These are phyloP conservation scores for Dasyurus viverrinus DNA, from an alignment of 2,113 vertebrate species.

Conservation along the genomic window DNA sequence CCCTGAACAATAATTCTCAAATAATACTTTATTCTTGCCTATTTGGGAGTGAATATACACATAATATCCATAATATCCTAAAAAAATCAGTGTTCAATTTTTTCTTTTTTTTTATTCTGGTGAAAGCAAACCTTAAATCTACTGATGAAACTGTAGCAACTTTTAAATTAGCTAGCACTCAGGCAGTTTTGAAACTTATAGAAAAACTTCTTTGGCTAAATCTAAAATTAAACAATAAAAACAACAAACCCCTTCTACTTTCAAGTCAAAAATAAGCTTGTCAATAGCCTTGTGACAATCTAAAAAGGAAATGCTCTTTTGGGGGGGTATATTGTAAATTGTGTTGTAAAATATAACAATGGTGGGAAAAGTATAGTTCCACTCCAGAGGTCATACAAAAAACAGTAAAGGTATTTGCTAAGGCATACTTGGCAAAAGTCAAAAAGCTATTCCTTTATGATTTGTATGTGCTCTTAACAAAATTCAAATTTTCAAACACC, in stretches of 20 bases:
- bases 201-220: constrained; percentile 75
- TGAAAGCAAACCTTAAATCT: constrained; percentile 22
- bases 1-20: neutral
- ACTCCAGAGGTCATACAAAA: constrained; percentile 69
- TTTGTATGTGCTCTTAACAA: constrained; percentile 73
- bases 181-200: constrained; percentile 65
- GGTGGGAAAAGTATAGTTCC: constrained; percentile 85
- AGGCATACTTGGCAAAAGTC: constrained; percentile 56
- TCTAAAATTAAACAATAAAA: constrained; percentile 50
- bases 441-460: constrained; percentile 54
- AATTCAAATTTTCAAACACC: constrained; percentile 71
- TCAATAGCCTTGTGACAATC: constrained; percentile 84
- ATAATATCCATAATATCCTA: neutral
- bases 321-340: constrained; percentile 86
- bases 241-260: constrained; percentile 53
- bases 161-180: constrained; percentile 37
- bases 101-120: neutral
- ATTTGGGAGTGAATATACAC: neutral
- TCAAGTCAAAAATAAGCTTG: constrained; percentile 86
- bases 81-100: neutral
- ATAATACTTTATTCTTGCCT: neutral
- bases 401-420: constrained; percentile 71
- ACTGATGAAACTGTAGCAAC: constrained; percentile 65
- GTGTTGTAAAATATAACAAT: constrained; percentile 88
- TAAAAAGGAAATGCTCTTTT: constrained; percentile 85